These are phyloP conservation scores for Protobothrops mucrosquamatus DNA, from an alignment of 2,113 vertebrate species.

Conservation along the genomic window DNA sequence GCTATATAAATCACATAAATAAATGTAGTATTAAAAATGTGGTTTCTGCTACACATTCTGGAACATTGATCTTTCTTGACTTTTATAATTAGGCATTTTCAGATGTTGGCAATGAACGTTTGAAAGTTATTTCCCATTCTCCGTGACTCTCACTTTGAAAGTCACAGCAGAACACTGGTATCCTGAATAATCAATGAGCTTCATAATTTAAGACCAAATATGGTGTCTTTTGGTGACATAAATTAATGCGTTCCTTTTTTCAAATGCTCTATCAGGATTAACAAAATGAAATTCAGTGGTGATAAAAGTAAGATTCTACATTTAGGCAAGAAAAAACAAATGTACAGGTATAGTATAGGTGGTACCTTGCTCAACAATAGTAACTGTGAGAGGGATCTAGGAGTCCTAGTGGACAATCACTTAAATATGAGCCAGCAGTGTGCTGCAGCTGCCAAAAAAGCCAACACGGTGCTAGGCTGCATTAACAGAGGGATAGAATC, in stretches of 20 bases:
- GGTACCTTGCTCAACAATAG: no score
- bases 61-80: constrained; percentile 15
- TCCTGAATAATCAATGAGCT: rapidly evolving
- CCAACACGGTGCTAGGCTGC: no score
- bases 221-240: background rate
- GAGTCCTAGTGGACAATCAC: no score
- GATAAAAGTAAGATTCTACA: no score
- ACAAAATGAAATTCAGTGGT: no score
- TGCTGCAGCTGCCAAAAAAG: no score
- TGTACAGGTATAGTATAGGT: no score
- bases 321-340: no score
- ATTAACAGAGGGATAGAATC: no score
- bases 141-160: constrained; percentile 38
- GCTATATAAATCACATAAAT: background rate
- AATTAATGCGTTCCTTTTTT: background rate
- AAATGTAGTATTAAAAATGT: background rate
- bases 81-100: background rate
- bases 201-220: background rate
- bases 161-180: background rate
- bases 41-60: background rate
- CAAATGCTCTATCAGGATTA: constrained; percentile 1
- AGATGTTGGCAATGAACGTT: constrained; percentile 35
- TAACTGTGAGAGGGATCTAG: no score
- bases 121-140: constrained; percentile 55
- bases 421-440: no score